Base-by-base conservation (phyloP, 1,140 invertebrate species). In the Orchestia grillus region DNA sequence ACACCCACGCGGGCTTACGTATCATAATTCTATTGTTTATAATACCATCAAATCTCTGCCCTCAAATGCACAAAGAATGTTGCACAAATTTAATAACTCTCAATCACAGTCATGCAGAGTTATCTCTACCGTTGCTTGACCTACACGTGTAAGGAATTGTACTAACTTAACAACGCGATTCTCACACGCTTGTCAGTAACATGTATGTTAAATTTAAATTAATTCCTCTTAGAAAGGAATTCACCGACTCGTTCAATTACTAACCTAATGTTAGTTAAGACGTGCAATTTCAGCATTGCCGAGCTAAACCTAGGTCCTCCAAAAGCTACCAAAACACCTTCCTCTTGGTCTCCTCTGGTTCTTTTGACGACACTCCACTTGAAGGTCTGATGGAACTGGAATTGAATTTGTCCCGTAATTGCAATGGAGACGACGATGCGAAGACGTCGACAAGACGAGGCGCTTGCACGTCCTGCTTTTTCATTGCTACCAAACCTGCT, bases 401-500 rank as follows among this genome's bases (percentile, higher is more conserved):
- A 90, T 90, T 90, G 88, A 90, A 90, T 90, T 90, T 90, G 88
- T 90, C 42, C 88, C 88, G 42, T 90, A 90, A 90, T 90, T 90
- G 88, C 88, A 90, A 90, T 44, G 88, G 88, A 90, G 88, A 90
- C 88, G 88, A 90, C 88, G 88, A 19, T 44, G 88, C 88, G 41
- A 77, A 8, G 62, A 77, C 28, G 11, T 77, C 62, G 11, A 77
- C 62, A 28, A 77, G 62, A 77, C n/a, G 88, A 90, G 88, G 41
- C 43, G 43, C 43, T 42, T 44, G 43, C 43, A 41, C n/a, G 28
- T 90, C 88, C 88, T 90, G 88, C 88, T 90, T 90, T 90, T 90
- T 44, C n/a, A 90, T 90, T 41, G 88, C 88, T 42, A 41, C 88
- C n/a, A 90, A 90, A 90, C 88, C 88, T 90, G 36, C 88, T 90